phyloP scores from a whole-genome alignment of 2,113 vertebrate species.

The Hemiscyllium ocellatum region DNA sequence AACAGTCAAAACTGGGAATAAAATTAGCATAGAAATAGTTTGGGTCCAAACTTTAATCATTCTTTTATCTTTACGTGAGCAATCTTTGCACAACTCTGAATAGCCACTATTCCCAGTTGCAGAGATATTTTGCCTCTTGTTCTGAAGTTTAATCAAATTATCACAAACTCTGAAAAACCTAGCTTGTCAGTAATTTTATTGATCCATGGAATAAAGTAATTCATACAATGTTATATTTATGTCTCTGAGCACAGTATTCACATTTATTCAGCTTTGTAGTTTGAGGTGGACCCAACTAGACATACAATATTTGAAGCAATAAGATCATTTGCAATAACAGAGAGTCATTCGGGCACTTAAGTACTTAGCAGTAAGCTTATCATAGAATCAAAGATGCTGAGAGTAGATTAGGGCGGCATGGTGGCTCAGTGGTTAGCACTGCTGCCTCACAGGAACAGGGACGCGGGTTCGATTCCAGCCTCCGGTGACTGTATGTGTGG shows the following conservation, averaged over 20 bases:
- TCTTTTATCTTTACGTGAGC: not conserved
- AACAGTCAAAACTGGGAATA: not conserved
- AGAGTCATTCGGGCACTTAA: not conserved
- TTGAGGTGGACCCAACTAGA: not conserved
- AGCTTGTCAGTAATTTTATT: not conserved
- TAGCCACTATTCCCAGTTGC: not conserved
- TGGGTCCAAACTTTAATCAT: not conserved
- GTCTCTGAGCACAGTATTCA: not conserved
- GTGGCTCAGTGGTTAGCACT: no score
- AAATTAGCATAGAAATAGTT: not conserved
- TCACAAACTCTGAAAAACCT: not conserved
- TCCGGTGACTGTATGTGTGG: no score
- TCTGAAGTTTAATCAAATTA: not conserved
- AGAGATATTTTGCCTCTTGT: not conserved
- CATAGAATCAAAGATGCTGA: no score
- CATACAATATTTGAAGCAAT: not conserved
- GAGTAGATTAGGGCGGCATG: no score
- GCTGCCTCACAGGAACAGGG: no score
- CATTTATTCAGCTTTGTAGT: not conserved
- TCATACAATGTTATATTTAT: not conserved
- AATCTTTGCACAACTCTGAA: not conserved
- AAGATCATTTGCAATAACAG: not conserved
- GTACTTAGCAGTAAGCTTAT: no score
- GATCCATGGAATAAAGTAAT: not conserved
- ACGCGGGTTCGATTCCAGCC: no score